Conservation (phyloP, 2,888 invertebrate genomes). For the Acheta domesticus region DNA sequence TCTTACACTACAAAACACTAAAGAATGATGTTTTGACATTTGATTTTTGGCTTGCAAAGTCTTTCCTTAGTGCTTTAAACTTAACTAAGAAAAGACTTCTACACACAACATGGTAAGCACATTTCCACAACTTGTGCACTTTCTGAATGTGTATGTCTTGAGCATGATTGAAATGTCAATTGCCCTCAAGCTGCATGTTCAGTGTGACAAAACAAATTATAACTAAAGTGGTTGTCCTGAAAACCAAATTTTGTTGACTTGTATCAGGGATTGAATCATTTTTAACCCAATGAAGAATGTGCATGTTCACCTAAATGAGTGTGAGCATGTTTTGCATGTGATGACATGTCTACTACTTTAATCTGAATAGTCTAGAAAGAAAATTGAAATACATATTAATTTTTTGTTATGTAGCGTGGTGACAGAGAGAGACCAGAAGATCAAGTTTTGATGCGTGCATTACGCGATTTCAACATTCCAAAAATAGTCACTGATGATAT, state of each 20-base stretch:
- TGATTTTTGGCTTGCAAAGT: too few relatives aligned
- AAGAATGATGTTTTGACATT: too few relatives aligned
- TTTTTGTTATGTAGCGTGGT: constrained; percentile 53
- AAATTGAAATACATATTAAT: not conserved
- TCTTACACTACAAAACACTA: too few relatives aligned
- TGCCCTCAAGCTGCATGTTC: too few relatives aligned
- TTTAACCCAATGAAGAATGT: not conserved
- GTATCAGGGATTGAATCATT: not conserved
- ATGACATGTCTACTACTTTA: not conserved
- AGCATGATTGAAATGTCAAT: not conserved
- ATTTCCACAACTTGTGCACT: not conserved
- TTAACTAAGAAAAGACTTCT: too few relatives aligned
- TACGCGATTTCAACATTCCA: constrained; percentile 91
- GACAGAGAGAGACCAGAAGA: constrained; percentile 79
- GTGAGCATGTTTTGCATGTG: not conserved
- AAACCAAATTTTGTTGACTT: too few relatives aligned
- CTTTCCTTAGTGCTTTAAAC: too few relatives aligned
- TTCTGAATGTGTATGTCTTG: not conserved
- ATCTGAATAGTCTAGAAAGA: not conserved
- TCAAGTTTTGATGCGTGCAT: constrained; percentile 88
- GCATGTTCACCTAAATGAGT: not conserved
- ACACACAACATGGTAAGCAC: not conserved
- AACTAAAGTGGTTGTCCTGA: too few relatives aligned
- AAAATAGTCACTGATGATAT: constrained; percentile 91
- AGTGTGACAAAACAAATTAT: too few relatives aligned